A percentile compares a stretch with the other conserved stretches of the same genome.
Evolutionary conservation across 2,888 invertebrate genomes (phyloP).

Genomic region (Nomada hirtipes): DNA sequence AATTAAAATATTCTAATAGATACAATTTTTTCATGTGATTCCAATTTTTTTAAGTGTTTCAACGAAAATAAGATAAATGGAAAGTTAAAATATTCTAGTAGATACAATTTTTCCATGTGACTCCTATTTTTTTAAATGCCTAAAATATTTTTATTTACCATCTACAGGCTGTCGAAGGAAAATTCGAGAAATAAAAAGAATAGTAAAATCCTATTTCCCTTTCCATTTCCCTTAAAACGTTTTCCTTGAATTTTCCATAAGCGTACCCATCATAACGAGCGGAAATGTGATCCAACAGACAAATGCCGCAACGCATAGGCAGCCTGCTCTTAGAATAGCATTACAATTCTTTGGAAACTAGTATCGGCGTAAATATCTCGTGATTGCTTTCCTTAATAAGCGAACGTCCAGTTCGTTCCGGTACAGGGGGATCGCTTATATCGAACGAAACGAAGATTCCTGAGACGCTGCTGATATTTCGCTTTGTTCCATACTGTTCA

Average conservation of each 20-base stretch:
- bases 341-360: conserved; percentile 13
- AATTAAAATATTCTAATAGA: no score
- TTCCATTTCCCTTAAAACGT: conserved; percentile 2
- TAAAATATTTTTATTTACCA: no score
- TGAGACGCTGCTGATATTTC: conserved; percentile 44
- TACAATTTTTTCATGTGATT: no score
- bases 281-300: conserved; percentile 28
- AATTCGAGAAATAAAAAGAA: not conserved
- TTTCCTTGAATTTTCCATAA: conserved; percentile 36
- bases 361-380: not conserved
- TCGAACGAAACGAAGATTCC: conserved; percentile 34
- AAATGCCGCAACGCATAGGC: conserved; percentile 25
- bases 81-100: no score
- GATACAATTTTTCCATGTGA: no score
- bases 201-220: conserved; percentile 1
- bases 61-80: not conserved
- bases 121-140: no score
- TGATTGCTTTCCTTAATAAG: conserved; percentile 39
- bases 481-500: conserved; percentile 26
- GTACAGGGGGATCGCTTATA: not conserved
- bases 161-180: not conserved
- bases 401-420: conserved; percentile 19
- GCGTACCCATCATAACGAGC: conserved; percentile 30
- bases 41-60: no score
- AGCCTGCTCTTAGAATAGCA: not conserved